phyloP scores from a whole-genome alignment of 2,113 vertebrate species.

The Gymnobelideus leadbeateri region DNA sequence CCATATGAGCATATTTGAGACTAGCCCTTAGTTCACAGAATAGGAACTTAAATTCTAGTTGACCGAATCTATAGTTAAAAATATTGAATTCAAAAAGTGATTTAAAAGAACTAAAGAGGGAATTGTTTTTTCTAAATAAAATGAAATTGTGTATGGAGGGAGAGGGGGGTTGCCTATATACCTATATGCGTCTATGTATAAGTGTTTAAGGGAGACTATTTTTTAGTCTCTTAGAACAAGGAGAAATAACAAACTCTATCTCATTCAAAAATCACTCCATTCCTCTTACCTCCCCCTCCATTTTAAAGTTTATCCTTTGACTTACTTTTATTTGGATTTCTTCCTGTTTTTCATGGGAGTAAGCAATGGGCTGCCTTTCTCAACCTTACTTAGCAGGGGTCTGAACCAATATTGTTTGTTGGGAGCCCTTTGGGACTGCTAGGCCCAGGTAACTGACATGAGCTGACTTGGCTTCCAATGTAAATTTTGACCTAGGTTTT shows the following conservation, averaged over 20 bases:
- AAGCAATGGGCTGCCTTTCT: not conserved
- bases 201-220: not conserved
- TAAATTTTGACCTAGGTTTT: slow-evolving; percentile 68
- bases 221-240: slow-evolving; percentile 41
- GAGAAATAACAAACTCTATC: not conserved
- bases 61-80: not conserved
- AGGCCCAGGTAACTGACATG: slow-evolving; percentile 49
- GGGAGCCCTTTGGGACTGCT: slow-evolving; percentile 50
- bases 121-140: not conserved
- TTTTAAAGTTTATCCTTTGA: not conserved
- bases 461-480: slow-evolving; percentile 64
- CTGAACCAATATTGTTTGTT: slow-evolving; percentile 42
- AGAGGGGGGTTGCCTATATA: too few relatives aligned
- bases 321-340: slow-evolving; percentile 18
- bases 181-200: not conserved
- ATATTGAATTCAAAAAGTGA: not conserved
- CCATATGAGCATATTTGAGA: not conserved
- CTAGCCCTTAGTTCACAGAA: not conserved
- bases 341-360: not conserved
- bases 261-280: not conserved
- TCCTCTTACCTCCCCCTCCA: not conserved
- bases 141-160: not conserved
- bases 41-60: not conserved
- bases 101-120: not conserved
- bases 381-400: slow-evolving; percentile 2